These are phyloP conservation scores for Syngnathus scovelli DNA, from an alignment of 2,113 vertebrate genomes.

Conservation along the genomic window DNA sequence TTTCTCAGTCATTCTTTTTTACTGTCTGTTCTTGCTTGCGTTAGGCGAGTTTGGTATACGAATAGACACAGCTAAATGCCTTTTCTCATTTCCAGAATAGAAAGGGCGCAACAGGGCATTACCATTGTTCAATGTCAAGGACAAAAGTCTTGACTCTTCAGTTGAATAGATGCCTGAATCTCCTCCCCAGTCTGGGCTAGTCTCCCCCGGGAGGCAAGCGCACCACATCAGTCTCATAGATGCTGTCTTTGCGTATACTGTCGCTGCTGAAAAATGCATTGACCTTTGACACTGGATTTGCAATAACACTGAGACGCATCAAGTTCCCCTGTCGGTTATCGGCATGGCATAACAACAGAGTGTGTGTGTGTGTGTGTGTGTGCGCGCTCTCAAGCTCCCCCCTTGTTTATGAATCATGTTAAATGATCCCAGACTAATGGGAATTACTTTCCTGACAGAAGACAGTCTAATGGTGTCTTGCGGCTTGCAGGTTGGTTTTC, in stretches of 20 bases:
- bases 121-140: not conserved
- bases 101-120: not conserved
- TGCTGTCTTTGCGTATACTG: not conserved
- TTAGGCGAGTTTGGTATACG: too few species aligned
- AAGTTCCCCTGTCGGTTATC: not conserved
- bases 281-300: not conserved
- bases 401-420: not conserved
- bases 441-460: constrained; percentile 9
- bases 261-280: not conserved
- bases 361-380: not conserved
- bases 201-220: not conserved
- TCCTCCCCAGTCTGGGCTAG: not conserved
- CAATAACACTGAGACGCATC: not conserved
- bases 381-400: not conserved
- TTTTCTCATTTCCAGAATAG: not conserved
- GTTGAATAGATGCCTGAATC: not conserved
- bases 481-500: constrained; percentile 5
- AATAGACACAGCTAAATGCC: not conserved
- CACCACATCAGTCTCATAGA: not conserved
- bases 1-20: too few species aligned
- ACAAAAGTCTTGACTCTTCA: not conserved
- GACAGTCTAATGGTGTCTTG: constrained; percentile 2
- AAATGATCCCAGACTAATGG: constrained; percentile 5
- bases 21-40: too few species aligned
- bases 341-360: not conserved